Evolutionary conservation across 2,888 invertebrate genomes (phyloP), one percentile per base, ranked within the genome.

Genomic region (Drosophila percnosoma): DNA sequence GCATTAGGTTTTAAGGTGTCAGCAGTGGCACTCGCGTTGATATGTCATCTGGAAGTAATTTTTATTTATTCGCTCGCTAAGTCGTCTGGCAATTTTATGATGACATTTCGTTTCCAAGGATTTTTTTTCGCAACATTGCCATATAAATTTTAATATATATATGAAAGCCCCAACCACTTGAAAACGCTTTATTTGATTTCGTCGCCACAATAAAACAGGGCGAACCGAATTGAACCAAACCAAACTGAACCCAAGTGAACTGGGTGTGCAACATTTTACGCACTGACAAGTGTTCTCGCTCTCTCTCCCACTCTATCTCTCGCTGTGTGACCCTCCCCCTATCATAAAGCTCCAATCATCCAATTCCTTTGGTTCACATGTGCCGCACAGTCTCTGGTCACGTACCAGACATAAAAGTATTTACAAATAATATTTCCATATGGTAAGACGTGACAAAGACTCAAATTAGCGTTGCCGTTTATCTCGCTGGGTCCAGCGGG

Each of bases 361-460:
- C 73, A 59, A 59, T 70, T 57, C 59, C 57, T 53, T 31, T 38
- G 66, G 57, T 71, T 71, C 79, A 75, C 81, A 87, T 85, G 83
- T 71, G 80, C 68, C 78, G 70, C 79, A 80, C 75, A 67, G 86
- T 85, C 87, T 55, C 75, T 82, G 87, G 91, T 91, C 91, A 91
- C 91, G 91, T 91, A 81, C 83, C 79, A 75, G 80, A 85, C 91
- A 91, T 91, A 91, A 91, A 91, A 91, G 91, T 91, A 91, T 91
- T 91, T 91, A 91, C 91, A 91, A 91, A 91, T 91, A 91, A 91
- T 91, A 91, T 90, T 91, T 91, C 91, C 91, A 91, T 91, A 91
- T 91, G 91, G 80, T 79, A 91, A 91, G 90, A 91, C 91, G 91
- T 91, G 91, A 91, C 91, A 91, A 91, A 91, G 90, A 91, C 90